These are phyloP conservation scores for Hylia prasina DNA, from an alignment of 2,113 vertebrate genomes.

Conservation along the genomic window DNA sequence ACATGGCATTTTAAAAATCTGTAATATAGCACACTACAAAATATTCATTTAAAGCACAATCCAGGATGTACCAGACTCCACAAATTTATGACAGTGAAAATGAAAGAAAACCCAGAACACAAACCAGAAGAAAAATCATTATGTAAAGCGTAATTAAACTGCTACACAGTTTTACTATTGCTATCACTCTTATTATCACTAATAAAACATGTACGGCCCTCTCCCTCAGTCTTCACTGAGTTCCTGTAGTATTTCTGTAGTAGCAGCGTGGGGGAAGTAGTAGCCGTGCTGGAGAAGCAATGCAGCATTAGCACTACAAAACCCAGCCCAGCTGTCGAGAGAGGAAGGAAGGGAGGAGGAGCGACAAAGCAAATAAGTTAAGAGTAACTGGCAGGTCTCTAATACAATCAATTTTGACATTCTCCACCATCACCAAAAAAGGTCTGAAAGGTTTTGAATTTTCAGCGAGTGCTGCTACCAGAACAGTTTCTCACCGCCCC, in stretches of 20 bases:
- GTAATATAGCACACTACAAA: not conserved
- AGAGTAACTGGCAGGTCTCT: slow-evolving; percentile 39
- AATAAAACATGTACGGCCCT: not conserved
- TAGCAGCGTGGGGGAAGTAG: not conserved
- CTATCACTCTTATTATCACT: not conserved
- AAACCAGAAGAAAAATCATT: not conserved
- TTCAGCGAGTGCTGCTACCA: not conserved
- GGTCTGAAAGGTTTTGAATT: not conserved
- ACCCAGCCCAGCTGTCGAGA: not conserved
- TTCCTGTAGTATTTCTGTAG: slow-evolving; percentile 11
- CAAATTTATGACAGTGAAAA: not conserved
- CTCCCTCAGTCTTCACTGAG: not conserved
- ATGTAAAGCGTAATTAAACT: not conserved
- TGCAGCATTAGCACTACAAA: not conserved
- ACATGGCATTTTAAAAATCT: not conserved
- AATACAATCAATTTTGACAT: slow-evolving; percentile 17
- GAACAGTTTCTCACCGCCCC: not conserved
- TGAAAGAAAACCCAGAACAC: not conserved
- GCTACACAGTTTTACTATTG: not conserved
- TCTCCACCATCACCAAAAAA: slow-evolving; percentile 39
- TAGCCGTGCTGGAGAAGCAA: not conserved
- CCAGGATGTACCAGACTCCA: not conserved
- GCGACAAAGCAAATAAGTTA: not conserved
- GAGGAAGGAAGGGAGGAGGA: slow-evolving; percentile 63
- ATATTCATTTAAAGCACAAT: not conserved